These are phyloP conservation scores for Bos javanicus DNA, from an alignment of 2,113 vertebrate species.

Conservation along the genomic window DNA sequence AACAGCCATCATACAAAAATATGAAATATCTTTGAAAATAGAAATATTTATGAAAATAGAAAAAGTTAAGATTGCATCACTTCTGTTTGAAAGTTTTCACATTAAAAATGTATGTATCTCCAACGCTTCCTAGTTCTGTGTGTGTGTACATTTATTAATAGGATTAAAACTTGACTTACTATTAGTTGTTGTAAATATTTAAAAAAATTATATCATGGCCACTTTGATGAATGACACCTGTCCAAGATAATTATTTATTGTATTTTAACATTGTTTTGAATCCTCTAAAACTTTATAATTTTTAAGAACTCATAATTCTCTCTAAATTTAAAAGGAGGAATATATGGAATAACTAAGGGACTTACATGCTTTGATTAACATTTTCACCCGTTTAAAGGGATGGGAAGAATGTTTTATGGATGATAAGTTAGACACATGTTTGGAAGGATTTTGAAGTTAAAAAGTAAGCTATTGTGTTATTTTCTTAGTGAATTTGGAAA, in stretches of 20 bases:
- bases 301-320: neutral
- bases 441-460: neutral
- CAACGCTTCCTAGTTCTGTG: neutral
- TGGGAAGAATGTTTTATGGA: neutral
- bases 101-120: neutral
- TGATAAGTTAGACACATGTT: neutral
- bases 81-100: neutral
- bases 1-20: neutral
- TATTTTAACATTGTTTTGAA: neutral
- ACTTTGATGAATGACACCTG: neutral
- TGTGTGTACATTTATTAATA: neutral
- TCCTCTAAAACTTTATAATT: neutral
- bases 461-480: neutral
- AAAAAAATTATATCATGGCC: neutral
- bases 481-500: neutral
- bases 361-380: neutral
- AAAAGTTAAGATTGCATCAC: neutral
- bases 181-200: neutral
- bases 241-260: neutral
- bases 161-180: neutral
- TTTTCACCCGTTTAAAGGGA: neutral
- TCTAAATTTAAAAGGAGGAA: neutral
- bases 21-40: neutral
- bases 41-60: neutral
- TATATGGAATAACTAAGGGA: neutral